A percentile compares a stretch with the other conserved stretches of the same genome.
phyloP scores from a whole-genome alignment of 2,888 invertebrate genomes.

The Panopea generosa region DNA sequence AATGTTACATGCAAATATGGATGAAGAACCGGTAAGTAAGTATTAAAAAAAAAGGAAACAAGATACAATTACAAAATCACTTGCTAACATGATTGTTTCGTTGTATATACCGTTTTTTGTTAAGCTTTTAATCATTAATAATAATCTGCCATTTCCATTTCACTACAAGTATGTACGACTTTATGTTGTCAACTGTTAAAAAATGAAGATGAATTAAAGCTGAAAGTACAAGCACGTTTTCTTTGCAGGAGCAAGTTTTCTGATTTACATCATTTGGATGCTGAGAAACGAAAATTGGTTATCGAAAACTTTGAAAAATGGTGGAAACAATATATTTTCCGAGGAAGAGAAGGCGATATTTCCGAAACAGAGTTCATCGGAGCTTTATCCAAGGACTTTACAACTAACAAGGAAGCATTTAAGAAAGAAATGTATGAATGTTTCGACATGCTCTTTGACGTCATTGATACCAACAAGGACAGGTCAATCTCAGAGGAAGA shows the following conservation, averaged over 20 bases:
- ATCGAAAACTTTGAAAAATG: slow-evolving; percentile 60
- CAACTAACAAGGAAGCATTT: slow-evolving; percentile 52
- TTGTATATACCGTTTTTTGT: no score
- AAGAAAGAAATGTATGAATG: slow-evolving; percentile 52
- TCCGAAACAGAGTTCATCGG: slow-evolving; percentile 58
- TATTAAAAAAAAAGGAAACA: no score
- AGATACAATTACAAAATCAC: no score
- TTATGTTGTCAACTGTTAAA: no score
- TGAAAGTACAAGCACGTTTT: no score
- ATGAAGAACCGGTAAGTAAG: no score
- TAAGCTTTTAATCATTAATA: no score
- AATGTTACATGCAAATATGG: no score
- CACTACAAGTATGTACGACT: no score
- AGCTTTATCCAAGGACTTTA: slow-evolving; percentile 36
- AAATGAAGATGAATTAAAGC: no score
- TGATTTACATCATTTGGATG: slow-evolving; percentile 61
- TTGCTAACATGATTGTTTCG: no score
- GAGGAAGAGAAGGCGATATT: slow-evolving; percentile 48
- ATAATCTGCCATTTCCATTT: no score
- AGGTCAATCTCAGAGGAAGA: slow-evolving; percentile 67
- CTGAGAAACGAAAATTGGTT: slow-evolving; percentile 51
- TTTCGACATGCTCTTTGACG: slow-evolving; percentile 65
- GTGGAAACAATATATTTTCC: slow-evolving; percentile 68
- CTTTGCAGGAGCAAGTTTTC: slow-evolving; percentile 62
- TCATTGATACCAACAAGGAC: slow-evolving; percentile 71